Base-by-base conservation (phyloP, 2,113 vertebrate genomes). In the Rhinogobius similis region DNA sequence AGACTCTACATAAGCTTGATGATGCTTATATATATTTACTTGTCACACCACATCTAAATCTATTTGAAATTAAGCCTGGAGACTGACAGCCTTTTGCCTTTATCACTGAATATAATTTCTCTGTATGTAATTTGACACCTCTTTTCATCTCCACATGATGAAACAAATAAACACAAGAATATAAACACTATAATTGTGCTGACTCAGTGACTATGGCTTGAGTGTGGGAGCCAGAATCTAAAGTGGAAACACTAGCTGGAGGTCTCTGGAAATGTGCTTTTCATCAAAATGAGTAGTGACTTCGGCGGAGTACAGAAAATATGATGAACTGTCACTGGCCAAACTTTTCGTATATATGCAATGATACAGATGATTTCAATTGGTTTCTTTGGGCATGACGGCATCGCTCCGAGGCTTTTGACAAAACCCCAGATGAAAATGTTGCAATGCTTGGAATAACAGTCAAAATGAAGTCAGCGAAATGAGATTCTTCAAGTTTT, bases 201-300 rank as follows among this genome's bases (percentile, higher is more conserved):
- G 79, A 65, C 44, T 76, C 48, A 59, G 27, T 62, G 53, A 73
- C 43, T 65, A 26, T 56, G 43, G 70, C 43, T 43, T 48, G 12
- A 5, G 13, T 38, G 58, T 32, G 46, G 59, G 67, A 38, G 74
- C 70, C 74, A 68, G 73, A 18, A 65, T 70, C 48, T 69, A 78
- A 72, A 79, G 61, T 71, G 64, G 53, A 58, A 68, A 32, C 50
- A 50, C 8, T 6, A 55, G 32, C 48, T 73, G 73, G 76, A 52
- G 18, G 29, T 63, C 46, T 68, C 66, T 20, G 53, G 77, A 55
- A 72, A 75, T 68, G 72, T 84, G 68, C 3, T 14, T 78, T 79
- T 68, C 70, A 82, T 86, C 70, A 58, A 80, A 41, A 70, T 78
- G 56, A 48, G 21, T 75, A 38, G 27, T 67, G 23, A 71, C 76